A percentile compares a stretch with the other conserved stretches of the same genome.
Conservation (phyloP, 2,113 vertebrate genomes). For the Irena cyanogastra region DNA sequence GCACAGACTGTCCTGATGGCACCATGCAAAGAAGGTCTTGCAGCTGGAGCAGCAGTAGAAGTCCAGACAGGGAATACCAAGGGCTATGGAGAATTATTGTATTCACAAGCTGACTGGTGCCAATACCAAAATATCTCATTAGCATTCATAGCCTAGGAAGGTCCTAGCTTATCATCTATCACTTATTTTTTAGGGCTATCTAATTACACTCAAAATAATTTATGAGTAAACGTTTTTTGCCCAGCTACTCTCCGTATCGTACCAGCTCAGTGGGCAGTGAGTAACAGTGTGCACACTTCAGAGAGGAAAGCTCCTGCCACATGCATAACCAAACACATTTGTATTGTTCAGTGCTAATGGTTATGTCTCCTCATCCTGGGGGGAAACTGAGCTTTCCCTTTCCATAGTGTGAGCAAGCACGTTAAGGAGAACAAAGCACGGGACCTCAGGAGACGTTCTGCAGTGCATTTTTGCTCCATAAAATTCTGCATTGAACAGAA, state of each 20-base stretch:
- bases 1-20: background rate
- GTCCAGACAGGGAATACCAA: background rate
- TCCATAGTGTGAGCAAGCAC: background rate
- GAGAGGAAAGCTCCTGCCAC: background rate
- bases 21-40: background rate
- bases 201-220: constrained; percentile 35
- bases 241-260: background rate
- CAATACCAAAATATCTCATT: background rate
- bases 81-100: background rate
- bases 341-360: background rate
- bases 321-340: background rate
- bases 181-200: background rate
- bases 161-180: background rate
- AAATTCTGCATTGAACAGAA: background rate
- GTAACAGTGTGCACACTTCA: background rate
- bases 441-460: background rate
- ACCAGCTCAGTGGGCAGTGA: constrained; percentile 15
- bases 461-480: constrained; percentile 1
- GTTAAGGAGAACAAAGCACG: background rate
- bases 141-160: background rate
- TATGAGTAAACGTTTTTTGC: constrained; percentile 11
- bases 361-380: background rate
- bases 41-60: background rate
- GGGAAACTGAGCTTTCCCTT: constrained; percentile 21
- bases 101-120: background rate